phyloP scores from a whole-genome alignment of 2,113 vertebrate genomes.

The Papio anubis region DNA sequence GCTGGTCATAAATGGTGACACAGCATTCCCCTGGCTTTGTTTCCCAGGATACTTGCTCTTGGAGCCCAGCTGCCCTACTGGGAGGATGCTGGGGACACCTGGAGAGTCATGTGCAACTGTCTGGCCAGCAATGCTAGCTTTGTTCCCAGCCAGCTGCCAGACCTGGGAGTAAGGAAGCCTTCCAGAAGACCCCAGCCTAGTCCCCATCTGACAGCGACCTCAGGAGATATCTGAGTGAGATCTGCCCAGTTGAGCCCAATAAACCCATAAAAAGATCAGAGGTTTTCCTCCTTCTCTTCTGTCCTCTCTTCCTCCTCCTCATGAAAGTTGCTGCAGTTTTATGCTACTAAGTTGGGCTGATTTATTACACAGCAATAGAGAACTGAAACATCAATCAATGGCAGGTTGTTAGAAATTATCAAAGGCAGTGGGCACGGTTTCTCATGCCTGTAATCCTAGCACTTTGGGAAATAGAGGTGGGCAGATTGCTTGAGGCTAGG shows the following conservation, averaged over 20 bases:
- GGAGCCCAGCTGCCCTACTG: not conserved
- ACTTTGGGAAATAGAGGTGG: no score
- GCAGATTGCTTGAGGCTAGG: no score
- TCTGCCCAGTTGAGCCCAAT: fast-evolving
- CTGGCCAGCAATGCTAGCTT: not conserved
- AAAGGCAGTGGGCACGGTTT: no score
- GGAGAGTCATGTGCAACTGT: not conserved
- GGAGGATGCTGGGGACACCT: not conserved
- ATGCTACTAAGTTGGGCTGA: not conserved
- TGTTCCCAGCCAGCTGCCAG: not conserved
- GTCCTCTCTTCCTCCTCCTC: not conserved
- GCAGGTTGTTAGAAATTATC: not conserved
- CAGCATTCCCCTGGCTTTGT: not conserved
- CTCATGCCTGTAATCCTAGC: no score
- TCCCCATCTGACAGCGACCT: not conserved
- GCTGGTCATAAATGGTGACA: not conserved
- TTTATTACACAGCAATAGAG: not conserved
- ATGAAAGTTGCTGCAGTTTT: not conserved
- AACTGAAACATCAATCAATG: not conserved
- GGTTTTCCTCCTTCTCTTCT: no score
- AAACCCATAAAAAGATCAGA: not conserved
- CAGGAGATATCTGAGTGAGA: not conserved
- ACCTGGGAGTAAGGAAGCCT: not conserved
- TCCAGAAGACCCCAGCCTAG: not conserved
- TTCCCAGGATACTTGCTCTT: not conserved